Conservation (phyloP, 2,113 vertebrate genomes). For the Progne subis region DNA sequence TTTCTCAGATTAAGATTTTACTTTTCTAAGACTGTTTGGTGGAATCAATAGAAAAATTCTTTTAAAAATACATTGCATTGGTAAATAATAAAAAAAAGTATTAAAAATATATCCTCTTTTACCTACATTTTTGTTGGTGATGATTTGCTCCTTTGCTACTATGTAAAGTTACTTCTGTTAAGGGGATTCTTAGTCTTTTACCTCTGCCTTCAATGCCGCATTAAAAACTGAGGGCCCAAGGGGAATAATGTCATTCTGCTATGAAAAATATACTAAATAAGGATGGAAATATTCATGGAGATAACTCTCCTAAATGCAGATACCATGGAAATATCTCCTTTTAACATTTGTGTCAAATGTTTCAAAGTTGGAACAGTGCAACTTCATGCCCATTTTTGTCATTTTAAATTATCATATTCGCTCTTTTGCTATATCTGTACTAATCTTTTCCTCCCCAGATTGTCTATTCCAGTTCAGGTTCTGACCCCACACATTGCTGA, state of each 20-base stretch:
- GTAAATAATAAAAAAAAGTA: neutral
- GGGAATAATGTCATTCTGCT: slow-evolving; percentile 54
- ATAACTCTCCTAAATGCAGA: slow-evolving; percentile 57
- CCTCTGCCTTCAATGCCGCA: slow-evolving; percentile 5
- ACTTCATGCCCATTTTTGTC: slow-evolving; percentile 52
- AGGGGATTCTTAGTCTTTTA: slow-evolving; percentile 45
- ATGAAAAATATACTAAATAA: slow-evolving; percentile 64
- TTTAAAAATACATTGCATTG: neutral
- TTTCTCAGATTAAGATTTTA: neutral
- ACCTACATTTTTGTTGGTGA: neutral
- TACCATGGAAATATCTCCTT: slow-evolving; percentile 64
- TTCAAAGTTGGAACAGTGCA: slow-evolving; percentile 54
- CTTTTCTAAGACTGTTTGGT: neutral
- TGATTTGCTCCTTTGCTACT: neutral
- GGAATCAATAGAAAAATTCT: neutral
- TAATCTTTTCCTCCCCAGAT: neutral
- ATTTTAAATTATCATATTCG: neutral
- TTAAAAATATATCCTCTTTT: neutral
- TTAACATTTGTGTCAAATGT: slow-evolving; percentile 67
- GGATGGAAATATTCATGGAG: slow-evolving; percentile 63
- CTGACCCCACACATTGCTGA: neutral
- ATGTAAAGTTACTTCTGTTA: slow-evolving; percentile 9
- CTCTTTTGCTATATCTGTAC: neutral
- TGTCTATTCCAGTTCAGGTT: neutral
- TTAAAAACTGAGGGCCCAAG: slow-evolving; percentile 47